Evolutionary conservation across 2,797 vertebrate species (phyloP), one percentile per base, ranked within the genome.

Genomic region (Scyliorhinus canicula): DNA sequence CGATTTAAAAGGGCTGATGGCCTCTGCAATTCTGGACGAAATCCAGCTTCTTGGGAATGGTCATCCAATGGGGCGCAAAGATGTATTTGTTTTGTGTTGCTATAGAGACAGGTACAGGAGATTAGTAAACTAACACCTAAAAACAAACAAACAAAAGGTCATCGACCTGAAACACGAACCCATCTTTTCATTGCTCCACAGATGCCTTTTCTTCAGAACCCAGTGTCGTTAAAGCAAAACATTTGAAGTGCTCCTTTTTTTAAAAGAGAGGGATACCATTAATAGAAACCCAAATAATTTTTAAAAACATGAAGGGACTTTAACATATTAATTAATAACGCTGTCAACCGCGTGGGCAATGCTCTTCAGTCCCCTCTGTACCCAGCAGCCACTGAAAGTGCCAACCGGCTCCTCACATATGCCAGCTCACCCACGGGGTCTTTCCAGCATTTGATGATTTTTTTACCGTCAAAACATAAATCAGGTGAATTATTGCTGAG

Each of bases 51-150:
- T 90, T 21, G 19, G n/a, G 65, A 60, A 40, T 35, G 55, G 40
- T 5, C 40, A 19, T 90, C 35, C 65, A 71, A 26, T 1, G 44
- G 93, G 40, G 67, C n/a, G 26, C 31, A 69, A 69, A 50, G 40
- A 1, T 93, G 6, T 93, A 63, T 67, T 93, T 93, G 91, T 93
- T 65, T 57, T 28, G 40, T 44, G 65, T 93, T 93, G 91, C 91
- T 69, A 31, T 69, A 52, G 65, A 31, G 44, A 69, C 65, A 88
- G 50, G 85, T 88, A 57, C 74, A 82, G 19, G 52, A 88, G 55
- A n/a, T 21, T 71, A 35, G 63, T 69, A 93, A 71, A 47, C 91
- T 24, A 50, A 93, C 44, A 93, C 40, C 16, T 69, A 35, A 69
- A 60, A 35, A 69, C n/a, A 90, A 21, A 8, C 55, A 63, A 63